Evolutionary conservation across 1,140 invertebrate species (phyloP), one percentile per base, ranked within the genome.

Genomic region (Wasmannia auropunctata): DNA sequence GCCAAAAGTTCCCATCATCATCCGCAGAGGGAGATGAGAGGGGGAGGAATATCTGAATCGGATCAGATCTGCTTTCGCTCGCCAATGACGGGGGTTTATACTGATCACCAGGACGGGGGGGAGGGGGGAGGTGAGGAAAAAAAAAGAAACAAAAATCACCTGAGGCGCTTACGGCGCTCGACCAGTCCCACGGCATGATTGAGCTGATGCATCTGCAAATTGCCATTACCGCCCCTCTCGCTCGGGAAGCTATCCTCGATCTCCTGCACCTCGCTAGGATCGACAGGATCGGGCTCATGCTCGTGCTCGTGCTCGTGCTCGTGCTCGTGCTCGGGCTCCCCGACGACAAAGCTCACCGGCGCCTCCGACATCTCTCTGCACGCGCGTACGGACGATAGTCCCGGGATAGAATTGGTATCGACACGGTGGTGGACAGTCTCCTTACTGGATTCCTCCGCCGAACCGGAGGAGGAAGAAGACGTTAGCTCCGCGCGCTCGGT

Each of bases 151-250:
- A 43, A 70, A 67, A 65, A 31, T 90, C 94, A 96, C 96, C 95
- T 96, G 92, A 96, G 95, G 19, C 95, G 94, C 88, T 93, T 96
- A 28, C 95, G 94, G 31, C 95, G 94, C 86, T 96, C 96, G 40
- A 94, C 92, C 77, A 96, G 90, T 83, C 95, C 95, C 34, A 95
- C 74, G 92, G 89, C 88, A 89, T 85, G 91, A 89, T 86, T 95
- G 87, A 74, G 87, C 85, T 65, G n/a, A n/a, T n/a, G 88, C 74
- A 43, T 56, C 62, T 84, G 79, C 63, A 8, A 80, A 51, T 70
- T 56, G 58, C 80, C 72, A 22, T 89, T 86, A 91, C 92, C 86
- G 87, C 76, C 65, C 74, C 91, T 83, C 3, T 88, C 87, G 19
- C 89, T 88, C 22, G 95, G 95, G 63, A 96, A 96, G 72, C 91